Conservation (phyloP, 1,140 invertebrate genomes). For the Aethina tumida region DNA sequence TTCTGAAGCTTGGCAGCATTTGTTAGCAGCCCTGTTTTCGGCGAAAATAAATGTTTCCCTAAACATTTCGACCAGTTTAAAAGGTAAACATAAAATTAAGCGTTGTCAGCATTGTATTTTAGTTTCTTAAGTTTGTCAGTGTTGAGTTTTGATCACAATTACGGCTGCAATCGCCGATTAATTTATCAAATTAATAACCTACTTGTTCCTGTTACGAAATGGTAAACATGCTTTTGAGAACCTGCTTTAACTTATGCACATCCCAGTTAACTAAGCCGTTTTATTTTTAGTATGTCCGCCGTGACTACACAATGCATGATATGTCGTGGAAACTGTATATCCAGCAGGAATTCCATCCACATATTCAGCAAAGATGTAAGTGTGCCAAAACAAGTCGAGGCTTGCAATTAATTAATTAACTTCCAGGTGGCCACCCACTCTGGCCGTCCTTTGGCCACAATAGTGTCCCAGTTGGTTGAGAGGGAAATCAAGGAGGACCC, state of each 20-base stretch:
- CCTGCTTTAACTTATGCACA: neutral
- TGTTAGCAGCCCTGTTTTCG: conserved; percentile 35
- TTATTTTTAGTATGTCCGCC: conserved; percentile 21
- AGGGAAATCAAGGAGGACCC: conserved; percentile 38
- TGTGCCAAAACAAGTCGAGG: neutral
- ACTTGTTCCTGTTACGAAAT: no score
- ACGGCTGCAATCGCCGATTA: no score
- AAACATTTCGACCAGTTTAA: conserved; percentile 29
- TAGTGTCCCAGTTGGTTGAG: conserved; percentile 42
- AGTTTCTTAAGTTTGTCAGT: conserved; percentile 8
- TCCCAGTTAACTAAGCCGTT: conserved; percentile 2
- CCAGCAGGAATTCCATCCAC: conserved; percentile 41
- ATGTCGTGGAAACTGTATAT: conserved; percentile 44
- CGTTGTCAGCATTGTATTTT: conserved; percentile 9
- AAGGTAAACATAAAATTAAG: conserved; percentile 25
- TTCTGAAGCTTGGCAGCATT: conserved; percentile 35
- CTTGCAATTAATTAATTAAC: neutral
- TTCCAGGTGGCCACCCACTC: conserved; percentile 25
- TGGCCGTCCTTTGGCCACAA: conserved; percentile 38
- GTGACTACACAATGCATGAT: conserved; percentile 38
- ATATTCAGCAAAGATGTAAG: conserved; percentile 40
- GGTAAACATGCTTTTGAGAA: no score
- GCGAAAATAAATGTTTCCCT: conserved; percentile 35
- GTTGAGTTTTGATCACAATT: no score
- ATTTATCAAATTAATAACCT: no score